These are phyloP conservation scores for Pheucticus melanocephalus DNA, from an alignment of 2,113 vertebrate genomes.

Conservation along the genomic window DNA sequence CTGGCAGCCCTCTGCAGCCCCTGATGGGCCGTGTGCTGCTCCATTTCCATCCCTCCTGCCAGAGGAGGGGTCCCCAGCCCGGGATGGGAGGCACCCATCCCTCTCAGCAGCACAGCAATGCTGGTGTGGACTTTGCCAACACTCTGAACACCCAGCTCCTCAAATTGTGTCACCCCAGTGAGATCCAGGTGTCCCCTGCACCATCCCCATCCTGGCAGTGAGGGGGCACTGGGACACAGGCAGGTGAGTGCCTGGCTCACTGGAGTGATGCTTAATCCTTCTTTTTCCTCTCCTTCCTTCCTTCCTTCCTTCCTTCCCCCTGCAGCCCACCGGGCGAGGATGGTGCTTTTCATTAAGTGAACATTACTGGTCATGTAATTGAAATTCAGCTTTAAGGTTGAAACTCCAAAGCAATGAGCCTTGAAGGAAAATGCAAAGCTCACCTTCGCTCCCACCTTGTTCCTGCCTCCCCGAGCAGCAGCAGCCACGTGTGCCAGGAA, in stretches of 20 bases:
- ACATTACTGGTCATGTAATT: not conserved
- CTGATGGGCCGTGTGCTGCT: not conserved
- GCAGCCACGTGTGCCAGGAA: not conserved
- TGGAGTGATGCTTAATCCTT: not conserved
- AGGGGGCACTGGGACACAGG: not conserved
- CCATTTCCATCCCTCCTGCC: not conserved
- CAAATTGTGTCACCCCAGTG: accelerated
- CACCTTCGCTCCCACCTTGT: not conserved
- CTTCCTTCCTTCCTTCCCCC: not conserved
- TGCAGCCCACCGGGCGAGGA: not conserved
- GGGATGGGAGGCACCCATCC: not conserved
- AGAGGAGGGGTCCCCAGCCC: accelerated
- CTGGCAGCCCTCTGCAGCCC: not conserved
- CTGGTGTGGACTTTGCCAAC: not conserved
- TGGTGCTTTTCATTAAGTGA: not conserved
- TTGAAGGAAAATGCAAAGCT: not conserved
- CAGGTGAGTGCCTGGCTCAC: accelerated
- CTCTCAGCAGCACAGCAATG: not conserved
- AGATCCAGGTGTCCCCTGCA: not conserved
- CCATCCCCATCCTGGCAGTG: accelerated
- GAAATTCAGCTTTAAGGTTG: not conserved
- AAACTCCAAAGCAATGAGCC: conserved; percentile 7
- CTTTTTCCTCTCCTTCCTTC: not conserved
- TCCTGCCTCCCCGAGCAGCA: not conserved
- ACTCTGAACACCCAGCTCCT: not conserved